Conservation (phyloP, 1,140 invertebrate species). For the Tribolium madens region DNA sequence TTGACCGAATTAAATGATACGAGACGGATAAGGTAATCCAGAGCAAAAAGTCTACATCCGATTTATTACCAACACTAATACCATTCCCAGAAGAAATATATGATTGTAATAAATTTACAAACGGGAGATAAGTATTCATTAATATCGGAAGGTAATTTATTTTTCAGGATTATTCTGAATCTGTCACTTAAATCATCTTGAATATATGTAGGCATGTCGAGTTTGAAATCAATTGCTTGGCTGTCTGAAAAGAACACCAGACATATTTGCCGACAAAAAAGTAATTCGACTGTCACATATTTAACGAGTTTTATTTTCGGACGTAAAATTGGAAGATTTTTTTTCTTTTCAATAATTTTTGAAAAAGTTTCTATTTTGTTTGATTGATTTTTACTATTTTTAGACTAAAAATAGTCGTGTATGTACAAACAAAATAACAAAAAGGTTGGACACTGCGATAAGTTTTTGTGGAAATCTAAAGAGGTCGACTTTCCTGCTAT, state of each 20-base stretch:
- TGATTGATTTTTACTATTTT: not conserved
- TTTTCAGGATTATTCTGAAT: constrained; percentile 12
- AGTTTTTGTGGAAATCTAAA: not conserved
- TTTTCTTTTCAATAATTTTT: constrained; percentile 1
- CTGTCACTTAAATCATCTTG: constrained; percentile 34
- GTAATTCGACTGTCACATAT: constrained; percentile 30
- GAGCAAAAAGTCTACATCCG: not conserved
- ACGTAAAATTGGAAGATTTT: not conserved
- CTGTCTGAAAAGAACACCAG: constrained; percentile 4
- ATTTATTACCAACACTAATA: constrained; percentile 14
- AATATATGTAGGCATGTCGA: not conserved
- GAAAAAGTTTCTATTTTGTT: not conserved
- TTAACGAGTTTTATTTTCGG: constrained; percentile 15
- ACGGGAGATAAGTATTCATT: constrained; percentile 17
- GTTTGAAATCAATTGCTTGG: constrained; percentile 10
- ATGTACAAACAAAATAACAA: not conserved
- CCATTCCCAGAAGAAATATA: not conserved
- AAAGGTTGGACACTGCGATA: not conserved
- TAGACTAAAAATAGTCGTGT: no score
- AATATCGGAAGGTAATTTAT: constrained; percentile 21
- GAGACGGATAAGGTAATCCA: constrained; percentile 1
- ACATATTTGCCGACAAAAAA: constrained; percentile 12
- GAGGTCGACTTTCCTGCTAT: not conserved
- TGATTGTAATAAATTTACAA: constrained; percentile 10
- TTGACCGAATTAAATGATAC: constrained; percentile 11